A percentile compares a stretch with the other conserved stretches of the same genome.
phyloP scores from a whole-genome alignment of 1,140 invertebrate genomes.

The Akabosia matsudoensis region DNA sequence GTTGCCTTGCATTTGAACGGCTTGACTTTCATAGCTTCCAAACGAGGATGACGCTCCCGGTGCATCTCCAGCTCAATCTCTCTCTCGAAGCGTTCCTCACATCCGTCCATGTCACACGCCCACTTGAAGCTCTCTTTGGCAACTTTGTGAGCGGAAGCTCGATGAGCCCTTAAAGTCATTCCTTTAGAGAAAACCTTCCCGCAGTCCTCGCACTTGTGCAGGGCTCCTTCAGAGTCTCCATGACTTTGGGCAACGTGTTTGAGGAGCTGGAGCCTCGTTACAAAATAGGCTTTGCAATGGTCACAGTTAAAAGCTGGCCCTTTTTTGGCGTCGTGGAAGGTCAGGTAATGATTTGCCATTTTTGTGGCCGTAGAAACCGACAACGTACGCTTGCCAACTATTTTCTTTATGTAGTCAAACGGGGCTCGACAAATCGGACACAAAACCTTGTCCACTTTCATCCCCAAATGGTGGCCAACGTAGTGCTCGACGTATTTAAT shows the following conservation, averaged over 20 bases:
- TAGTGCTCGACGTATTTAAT: background rate
- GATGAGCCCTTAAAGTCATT: background rate
- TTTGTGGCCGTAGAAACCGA: no score
- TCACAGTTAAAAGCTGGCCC: background rate
- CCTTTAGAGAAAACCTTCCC: background rate
- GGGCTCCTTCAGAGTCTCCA: background rate
- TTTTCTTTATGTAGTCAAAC: no score
- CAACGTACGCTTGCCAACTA: no score
- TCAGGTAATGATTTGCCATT: background rate
- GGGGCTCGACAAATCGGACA: background rate
- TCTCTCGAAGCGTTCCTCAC: background rate
- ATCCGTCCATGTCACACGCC: background rate
- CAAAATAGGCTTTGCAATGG: background rate
- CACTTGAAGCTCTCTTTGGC: background rate
- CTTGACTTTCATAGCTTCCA: background rate
- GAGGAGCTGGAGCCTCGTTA: background rate
- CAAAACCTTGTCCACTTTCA: background rate
- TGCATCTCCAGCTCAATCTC: background rate
- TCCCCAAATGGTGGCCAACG: background rate
- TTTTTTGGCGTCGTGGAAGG: background rate
- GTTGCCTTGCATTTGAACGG: background rate
- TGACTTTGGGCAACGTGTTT: background rate
- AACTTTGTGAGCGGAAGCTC: background rate
- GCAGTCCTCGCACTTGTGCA: background rate
- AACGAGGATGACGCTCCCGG: background rate